phyloP scores from a whole-genome alignment of 1,140 invertebrate genomes.

The Dinothrombium tinctorium region DNA sequence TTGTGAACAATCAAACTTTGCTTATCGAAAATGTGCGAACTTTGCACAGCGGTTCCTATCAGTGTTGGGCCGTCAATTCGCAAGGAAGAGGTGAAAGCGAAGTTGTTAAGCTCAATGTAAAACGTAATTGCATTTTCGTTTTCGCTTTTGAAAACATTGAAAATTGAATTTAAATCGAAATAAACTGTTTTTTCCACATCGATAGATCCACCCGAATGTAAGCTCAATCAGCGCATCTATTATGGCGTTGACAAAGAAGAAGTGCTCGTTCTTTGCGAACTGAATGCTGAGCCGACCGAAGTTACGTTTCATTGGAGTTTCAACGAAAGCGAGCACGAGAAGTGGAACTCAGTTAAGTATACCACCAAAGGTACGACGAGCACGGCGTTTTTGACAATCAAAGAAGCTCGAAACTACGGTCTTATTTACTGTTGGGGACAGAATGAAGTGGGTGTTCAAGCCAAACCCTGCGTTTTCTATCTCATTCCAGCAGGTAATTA shows the following conservation, averaged over 20 bases:
- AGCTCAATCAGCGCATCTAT: slow-evolving; percentile 35
- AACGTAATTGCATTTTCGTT: slow-evolving; percentile 25
- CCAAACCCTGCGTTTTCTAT: slow-evolving; percentile 50
- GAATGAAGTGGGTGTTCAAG: slow-evolving; percentile 53
- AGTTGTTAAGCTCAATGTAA: slow-evolving; percentile 54
- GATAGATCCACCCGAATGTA: slow-evolving; percentile 34
- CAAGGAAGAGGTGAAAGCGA: slow-evolving; percentile 66
- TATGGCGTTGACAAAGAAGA: slow-evolving; percentile 55
- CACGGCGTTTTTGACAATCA: slow-evolving; percentile 7
- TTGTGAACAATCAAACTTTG: slow-evolving; percentile 45
- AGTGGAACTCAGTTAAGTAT: not conserved
- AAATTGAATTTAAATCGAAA: too few relatives aligned
- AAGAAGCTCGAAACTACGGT: slow-evolving; percentile 31
- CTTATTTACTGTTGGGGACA: slow-evolving; percentile 61
- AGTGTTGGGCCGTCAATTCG: slow-evolving; percentile 62
- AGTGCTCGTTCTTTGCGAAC: slow-evolving; percentile 53
- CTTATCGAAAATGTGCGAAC: slow-evolving; percentile 19
- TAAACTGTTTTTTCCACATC: too few relatives aligned
- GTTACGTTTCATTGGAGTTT: slow-evolving; percentile 16
- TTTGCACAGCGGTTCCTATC: slow-evolving; percentile 30
- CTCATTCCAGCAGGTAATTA: slow-evolving; percentile 20
- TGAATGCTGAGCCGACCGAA: slow-evolving; percentile 46
- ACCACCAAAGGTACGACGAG: not conserved
- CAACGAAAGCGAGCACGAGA: not conserved
- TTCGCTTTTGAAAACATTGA: too few relatives aligned